phyloP scores from a whole-genome alignment of 1,140 invertebrate genomes.

The Papilio polyxenes region DNA sequence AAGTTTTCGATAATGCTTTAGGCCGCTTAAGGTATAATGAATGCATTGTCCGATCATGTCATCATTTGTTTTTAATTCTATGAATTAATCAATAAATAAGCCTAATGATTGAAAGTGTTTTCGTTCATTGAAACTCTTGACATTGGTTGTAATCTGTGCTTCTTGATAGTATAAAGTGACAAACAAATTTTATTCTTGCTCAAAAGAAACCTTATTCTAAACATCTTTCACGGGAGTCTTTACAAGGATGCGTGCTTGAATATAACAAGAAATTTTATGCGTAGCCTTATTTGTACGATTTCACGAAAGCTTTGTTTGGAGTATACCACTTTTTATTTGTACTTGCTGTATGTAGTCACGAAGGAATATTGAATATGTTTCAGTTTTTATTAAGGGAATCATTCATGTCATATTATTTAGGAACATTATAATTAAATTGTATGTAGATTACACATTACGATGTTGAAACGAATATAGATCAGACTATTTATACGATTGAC shows the following conservation, averaged over 20 bases:
- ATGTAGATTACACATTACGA: slow-evolving; percentile 11
- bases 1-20: slow-evolving; percentile 75
- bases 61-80: slow-evolving; percentile 75
- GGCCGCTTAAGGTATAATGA: slow-evolving; percentile 72
- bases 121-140: slow-evolving; percentile 12
- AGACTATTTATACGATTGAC: background rate
- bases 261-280: slow-evolving; percentile 4
- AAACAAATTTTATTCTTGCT: slow-evolving; percentile 42
- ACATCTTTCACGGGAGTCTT: slow-evolving; percentile 11
- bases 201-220: slow-evolving; percentile 8
- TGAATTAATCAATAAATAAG: slow-evolving; percentile 60
- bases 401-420: background rate
- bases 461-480: slow-evolving; percentile 15
- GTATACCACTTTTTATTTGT: background rate
- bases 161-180: slow-evolving; percentile 55
- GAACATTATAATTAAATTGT: background rate
- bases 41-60: slow-evolving; percentile 69
- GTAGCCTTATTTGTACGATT: slow-evolving; percentile 19
- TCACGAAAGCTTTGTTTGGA: slow-evolving; percentile 14
- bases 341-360: slow-evolving; percentile 10
- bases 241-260: slow-evolving; percentile 8
- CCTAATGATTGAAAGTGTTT: background rate
- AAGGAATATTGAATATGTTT: slow-evolving; percentile 3
- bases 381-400: slow-evolving; percentile 22
- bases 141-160: slow-evolving; percentile 61